A percentile compares a stretch with the other conserved stretches of the same genome.
Conservation (phyloP, 2,797 vertebrate species). For the Lepilemur ruficaudatus region DNA sequence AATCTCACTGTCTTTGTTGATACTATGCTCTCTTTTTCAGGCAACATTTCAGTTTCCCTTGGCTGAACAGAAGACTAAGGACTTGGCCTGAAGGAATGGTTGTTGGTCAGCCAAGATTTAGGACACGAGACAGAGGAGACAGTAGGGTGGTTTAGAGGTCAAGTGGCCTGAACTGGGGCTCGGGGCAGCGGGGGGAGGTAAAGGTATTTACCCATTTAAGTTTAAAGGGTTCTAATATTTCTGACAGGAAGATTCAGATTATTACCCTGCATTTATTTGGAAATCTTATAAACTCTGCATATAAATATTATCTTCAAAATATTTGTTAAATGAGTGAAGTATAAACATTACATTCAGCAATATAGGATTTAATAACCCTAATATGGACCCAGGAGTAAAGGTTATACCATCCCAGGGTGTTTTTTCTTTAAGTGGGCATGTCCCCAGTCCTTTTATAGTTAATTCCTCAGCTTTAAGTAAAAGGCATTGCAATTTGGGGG, state of each 20-base stretch:
- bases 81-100: neutral
- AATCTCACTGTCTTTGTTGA: neutral
- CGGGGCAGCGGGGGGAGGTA: neutral
- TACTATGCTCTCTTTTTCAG: neutral
- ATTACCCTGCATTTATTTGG: conserved; percentile 5
- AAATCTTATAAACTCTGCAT: neutral
- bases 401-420: neutral
- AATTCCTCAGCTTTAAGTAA: neutral
- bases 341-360: neutral
- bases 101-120: neutral
- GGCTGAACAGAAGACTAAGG: neutral
- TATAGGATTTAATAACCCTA: neutral
- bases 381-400: neutral
- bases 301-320: conserved; percentile 12
- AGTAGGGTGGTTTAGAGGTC: neutral
- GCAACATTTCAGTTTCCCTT: neutral
- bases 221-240: neutral
- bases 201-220: neutral
- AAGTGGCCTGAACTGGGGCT: neutral
- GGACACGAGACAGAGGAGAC: neutral
- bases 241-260: neutral
- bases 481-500: neutral
- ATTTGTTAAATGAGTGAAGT: conserved; percentile 4
- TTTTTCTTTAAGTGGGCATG: neutral
- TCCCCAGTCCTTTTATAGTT: neutral